Conservation (phyloP, 2,888 invertebrate species). For the Elgonia sp. region DNA sequence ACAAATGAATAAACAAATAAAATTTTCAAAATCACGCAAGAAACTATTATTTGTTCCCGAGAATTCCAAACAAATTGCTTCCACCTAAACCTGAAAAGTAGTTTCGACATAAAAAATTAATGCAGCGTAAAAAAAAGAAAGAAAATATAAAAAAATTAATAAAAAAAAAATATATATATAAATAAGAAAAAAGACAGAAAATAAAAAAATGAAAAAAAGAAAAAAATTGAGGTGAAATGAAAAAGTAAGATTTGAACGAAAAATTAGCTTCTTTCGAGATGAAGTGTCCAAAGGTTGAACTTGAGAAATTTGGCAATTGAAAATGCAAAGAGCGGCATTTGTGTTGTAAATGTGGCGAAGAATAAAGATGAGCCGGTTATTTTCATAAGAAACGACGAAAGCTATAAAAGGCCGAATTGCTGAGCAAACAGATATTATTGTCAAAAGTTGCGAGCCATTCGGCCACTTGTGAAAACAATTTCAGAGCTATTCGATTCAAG, state of each 20-base stretch:
- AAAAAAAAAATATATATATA: too few species aligned
- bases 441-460: slow-evolving; percentile 53
- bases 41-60: too few species aligned
- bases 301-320: slow-evolving; percentile 31
- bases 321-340: slow-evolving; percentile 38
- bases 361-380: slow-evolving; percentile 50
- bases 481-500: slow-evolving; percentile 30
- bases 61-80: neutral
- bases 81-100: too few species aligned
- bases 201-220: too few species aligned
- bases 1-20: neutral
- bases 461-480: slow-evolving; percentile 73
- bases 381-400: slow-evolving; percentile 56
- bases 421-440: slow-evolving; percentile 61
- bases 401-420: slow-evolving; percentile 38
- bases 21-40: neutral
- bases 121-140: too few species aligned
- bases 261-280: neutral
- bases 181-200: too few species aligned
- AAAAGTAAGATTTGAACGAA: neutral
- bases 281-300: neutral
- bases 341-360: slow-evolving; percentile 14
- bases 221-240: too few species aligned
- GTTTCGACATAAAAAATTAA: too few species aligned
- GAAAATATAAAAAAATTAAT: too few species aligned